These are phyloP conservation scores for Scaptomyza cyrtandrae DNA, from an alignment of 2,888 invertebrate species.

Conservation along the genomic window DNA sequence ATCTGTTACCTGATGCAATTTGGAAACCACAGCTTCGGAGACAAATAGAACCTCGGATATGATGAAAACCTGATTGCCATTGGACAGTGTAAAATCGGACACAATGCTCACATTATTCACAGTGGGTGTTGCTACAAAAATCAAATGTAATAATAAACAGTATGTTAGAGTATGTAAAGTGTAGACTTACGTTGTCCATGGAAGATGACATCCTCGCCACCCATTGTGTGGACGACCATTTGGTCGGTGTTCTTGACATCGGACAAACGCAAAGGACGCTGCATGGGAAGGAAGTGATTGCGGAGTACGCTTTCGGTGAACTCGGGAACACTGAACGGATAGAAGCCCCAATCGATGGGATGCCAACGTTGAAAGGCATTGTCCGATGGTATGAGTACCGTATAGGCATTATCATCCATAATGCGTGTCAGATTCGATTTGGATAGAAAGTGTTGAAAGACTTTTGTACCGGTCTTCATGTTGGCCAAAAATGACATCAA, in stretches of 20 bases:
- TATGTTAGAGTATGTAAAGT: conserved; percentile 3
- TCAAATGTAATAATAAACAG: conserved; percentile 4
- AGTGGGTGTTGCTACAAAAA: conserved; percentile 84
- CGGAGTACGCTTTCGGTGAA: conserved; percentile 87
- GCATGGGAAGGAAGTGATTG: conserved; percentile 87
- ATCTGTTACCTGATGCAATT: conserved; percentile 86
- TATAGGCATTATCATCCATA: conserved; percentile 86
- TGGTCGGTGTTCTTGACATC: conserved; percentile 86
- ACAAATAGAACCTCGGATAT: conserved; percentile 87
- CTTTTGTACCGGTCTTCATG: conserved; percentile 87
- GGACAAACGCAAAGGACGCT: conserved; percentile 85
- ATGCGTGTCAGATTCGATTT: conserved; percentile 87
- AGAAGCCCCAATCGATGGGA: conserved; percentile 89
- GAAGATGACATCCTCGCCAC: conserved; percentile 86
- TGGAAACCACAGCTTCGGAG: conserved; percentile 87
- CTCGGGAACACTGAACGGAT: conserved; percentile 88
- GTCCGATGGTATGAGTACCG: conserved; percentile 88
- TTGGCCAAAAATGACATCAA: conserved; percentile 86
- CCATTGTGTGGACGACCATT: conserved; percentile 86
- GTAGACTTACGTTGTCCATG: conserved; percentile 86
- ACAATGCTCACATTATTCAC: conserved; percentile 87
- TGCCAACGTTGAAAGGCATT: conserved; percentile 89
- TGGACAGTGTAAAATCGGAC: conserved; percentile 87
- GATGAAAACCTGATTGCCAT: conserved; percentile 88
- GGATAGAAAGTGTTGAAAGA: conserved; percentile 87